A percentile compares a stretch with the other conserved stretches of the same genome.
Evolutionary conservation across 2,888 invertebrate species (phyloP).

Genomic region (Ectropis crepuscularia): DNA sequence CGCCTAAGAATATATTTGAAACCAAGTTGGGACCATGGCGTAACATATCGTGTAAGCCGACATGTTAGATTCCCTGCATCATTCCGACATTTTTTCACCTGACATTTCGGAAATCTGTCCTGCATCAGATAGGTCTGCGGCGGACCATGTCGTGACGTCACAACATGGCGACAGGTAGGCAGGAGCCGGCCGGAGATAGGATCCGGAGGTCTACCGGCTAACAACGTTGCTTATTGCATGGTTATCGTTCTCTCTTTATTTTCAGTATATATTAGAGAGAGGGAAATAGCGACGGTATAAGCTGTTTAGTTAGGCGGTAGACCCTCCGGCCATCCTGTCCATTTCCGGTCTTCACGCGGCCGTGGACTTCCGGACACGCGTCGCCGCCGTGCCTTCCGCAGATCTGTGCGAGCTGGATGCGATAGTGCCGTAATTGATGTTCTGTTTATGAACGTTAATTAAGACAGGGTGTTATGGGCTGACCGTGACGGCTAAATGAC

Average conservation of each 20-base stretch:
- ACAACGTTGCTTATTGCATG: too few relatives aligned
- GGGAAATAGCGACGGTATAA: too few relatives aligned
- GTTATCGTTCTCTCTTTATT: too few relatives aligned
- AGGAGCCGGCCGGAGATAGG: slow-evolving; percentile 80
- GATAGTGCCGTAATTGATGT: slow-evolving; percentile 40
- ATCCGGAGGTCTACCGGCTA: slow-evolving; percentile 53
- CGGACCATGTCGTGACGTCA: slow-evolving; percentile 69
- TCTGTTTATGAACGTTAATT: slow-evolving; percentile 31
- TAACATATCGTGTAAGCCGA: neutral
- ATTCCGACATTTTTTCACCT: slow-evolving; percentile 25
- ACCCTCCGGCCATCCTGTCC: slow-evolving; percentile 78
- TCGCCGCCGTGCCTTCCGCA: slow-evolving; percentile 69
- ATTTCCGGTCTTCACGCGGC: slow-evolving; percentile 85
- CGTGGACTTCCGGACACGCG: slow-evolving; percentile 84
- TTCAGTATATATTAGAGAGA: too few relatives aligned
- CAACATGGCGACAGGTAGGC: slow-evolving; percentile 81
- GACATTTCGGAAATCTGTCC: slow-evolving; percentile 42
- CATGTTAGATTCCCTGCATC: slow-evolving; percentile 15
- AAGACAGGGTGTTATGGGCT: slow-evolving; percentile 14
- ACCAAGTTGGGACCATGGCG: neutral
- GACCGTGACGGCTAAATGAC: slow-evolving; percentile 10
- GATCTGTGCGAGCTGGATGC: slow-evolving; percentile 64
- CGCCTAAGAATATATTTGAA: neutral
- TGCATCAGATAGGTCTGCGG: slow-evolving; percentile 34
- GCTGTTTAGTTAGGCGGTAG: too few relatives aligned